Evolutionary conservation across 2,888 invertebrate genomes (phyloP).

Genomic region (Athalia circularis): DNA sequence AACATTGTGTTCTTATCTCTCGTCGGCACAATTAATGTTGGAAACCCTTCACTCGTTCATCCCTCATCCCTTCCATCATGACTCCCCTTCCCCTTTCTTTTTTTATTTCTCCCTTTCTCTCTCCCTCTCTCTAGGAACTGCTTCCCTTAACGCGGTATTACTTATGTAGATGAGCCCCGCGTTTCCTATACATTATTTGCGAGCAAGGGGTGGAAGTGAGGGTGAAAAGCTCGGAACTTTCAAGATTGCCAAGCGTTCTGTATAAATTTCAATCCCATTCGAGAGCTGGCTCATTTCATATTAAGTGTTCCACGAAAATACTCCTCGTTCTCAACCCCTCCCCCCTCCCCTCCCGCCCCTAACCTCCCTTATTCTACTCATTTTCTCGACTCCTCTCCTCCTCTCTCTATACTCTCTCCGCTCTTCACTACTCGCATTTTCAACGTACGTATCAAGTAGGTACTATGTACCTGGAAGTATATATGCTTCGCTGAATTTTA

Average conservation of each 20-base stretch:
- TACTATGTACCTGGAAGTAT: neutral
- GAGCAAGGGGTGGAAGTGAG: slow-evolving; percentile 52
- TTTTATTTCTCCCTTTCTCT: slow-evolving; percentile 48
- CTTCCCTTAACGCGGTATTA: slow-evolving; percentile 72
- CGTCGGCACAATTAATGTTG: slow-evolving; percentile 67
- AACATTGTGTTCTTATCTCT: slow-evolving; percentile 69
- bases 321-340: slow-evolving; percentile 18
- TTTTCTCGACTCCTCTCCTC: slow-evolving; percentile 30
- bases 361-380: slow-evolving; percentile 28
- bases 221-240: slow-evolving; percentile 69
- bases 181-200: slow-evolving; percentile 72
- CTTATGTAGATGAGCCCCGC: slow-evolving; percentile 72
- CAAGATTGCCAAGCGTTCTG: slow-evolving; percentile 62
- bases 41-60: slow-evolving; percentile 63
- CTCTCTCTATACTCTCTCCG: slow-evolving; percentile 44
- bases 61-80: slow-evolving; percentile 49
- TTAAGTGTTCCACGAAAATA: slow-evolving; percentile 44
- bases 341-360: slow-evolving; percentile 17
- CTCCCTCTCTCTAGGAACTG: slow-evolving; percentile 56
- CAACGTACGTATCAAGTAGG: neutral
- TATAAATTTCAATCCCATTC: slow-evolving; percentile 55
- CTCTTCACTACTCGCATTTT: slow-evolving; percentile 41
- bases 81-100: slow-evolving; percentile 41
- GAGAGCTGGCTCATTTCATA: slow-evolving; percentile 45
- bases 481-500: neutral